Conservation (phyloP, 1,140 invertebrate genomes). For the Caerostris extrusa region DNA sequence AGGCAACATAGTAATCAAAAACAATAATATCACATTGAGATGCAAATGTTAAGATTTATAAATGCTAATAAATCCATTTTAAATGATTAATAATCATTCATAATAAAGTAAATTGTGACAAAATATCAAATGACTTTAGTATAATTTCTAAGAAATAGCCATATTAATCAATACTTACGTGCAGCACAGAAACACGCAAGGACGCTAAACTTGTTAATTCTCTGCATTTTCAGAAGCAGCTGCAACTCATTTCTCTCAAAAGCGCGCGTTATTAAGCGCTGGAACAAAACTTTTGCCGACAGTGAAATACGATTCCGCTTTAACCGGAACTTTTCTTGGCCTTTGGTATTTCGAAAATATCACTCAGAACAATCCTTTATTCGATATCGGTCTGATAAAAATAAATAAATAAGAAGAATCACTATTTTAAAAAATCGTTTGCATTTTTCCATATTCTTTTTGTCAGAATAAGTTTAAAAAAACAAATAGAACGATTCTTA, state of each 20-base stretch:
- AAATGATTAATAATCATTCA: not conserved
- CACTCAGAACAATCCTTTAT: too few species aligned
- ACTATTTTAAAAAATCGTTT: too few species aligned
- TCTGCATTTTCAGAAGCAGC: constrained; percentile 44
- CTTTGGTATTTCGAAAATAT: not conserved
- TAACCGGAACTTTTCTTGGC: not conserved
- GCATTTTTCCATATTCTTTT: too few species aligned
- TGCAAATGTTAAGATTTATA: too few species aligned
- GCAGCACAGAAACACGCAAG: constrained; percentile 63
- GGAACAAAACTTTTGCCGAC: not conserved
- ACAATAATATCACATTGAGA: too few species aligned
- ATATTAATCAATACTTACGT: constrained; percentile 61
- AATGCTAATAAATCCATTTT: too few species aligned
- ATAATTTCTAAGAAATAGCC: not conserved
- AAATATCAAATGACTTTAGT: not conserved
- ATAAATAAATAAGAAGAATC: too few species aligned
- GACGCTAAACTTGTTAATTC: constrained; percentile 42
- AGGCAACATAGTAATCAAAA: too few species aligned
- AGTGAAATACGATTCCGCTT: not conserved
- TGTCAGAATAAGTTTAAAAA: too few species aligned
- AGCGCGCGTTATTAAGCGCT: constrained; percentile 1
- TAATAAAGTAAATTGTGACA: not conserved
- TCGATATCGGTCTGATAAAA: too few species aligned
- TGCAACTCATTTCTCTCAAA: constrained; percentile 26
- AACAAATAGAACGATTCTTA: too few species aligned